phyloP scores from a whole-genome alignment of 2,797 vertebrate species.

The Intellagama lesueurii region DNA sequence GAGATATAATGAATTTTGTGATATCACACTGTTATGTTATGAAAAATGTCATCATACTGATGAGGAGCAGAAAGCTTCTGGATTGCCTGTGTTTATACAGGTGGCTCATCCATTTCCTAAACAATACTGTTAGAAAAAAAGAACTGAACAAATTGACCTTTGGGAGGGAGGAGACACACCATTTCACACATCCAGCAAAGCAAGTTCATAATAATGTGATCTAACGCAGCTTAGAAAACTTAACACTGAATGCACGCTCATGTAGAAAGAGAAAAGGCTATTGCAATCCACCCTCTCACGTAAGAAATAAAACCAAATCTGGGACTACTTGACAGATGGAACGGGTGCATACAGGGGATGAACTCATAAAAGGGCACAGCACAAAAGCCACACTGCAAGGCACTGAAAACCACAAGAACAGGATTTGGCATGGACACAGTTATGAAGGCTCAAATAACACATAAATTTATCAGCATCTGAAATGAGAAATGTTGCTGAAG shows the following conservation, averaged over 20 bases:
- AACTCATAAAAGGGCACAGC: conserved; percentile 14
- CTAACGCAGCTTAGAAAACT: conserved; percentile 37
- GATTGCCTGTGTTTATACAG: background rate
- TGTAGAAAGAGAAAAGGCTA: conserved; percentile 27
- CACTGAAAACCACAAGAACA: conserved; percentile 14
- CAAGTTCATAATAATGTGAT: conserved; percentile 30
- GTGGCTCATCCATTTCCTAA: background rate
- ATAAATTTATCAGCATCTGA: background rate
- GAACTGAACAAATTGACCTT: background rate
- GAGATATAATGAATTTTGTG: conserved; percentile 34
- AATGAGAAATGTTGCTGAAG: background rate
- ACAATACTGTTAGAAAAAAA: background rate
- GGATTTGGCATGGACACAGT: conserved; percentile 1
- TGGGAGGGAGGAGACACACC: conserved; percentile 9
- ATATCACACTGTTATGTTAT: background rate
- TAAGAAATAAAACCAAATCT: background rate
- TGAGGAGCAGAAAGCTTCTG: conserved; percentile 7
- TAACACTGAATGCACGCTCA: conserved; percentile 26
- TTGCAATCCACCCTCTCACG: no score
- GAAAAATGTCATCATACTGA: conserved; percentile 16
- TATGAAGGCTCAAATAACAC: background rate
- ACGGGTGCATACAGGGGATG: background rate
- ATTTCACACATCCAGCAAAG: conserved; percentile 26
- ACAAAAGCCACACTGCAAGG: conserved; percentile 3
- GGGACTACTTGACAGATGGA: conserved; percentile 31